Conservation (phyloP, 2,888 invertebrate genomes). For the Parochlus steinenii region DNA sequence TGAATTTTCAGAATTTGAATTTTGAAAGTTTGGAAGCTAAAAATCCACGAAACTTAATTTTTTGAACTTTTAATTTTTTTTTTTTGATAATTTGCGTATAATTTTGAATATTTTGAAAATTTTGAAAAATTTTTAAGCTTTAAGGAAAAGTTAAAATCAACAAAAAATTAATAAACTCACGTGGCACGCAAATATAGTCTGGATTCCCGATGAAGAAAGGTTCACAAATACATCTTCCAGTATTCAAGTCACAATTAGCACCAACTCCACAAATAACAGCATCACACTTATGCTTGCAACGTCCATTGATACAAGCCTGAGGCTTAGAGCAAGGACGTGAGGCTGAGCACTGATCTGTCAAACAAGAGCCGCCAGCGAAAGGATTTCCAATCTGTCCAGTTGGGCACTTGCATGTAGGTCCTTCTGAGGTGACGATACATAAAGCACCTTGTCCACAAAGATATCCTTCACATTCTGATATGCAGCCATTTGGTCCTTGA, state of each 20-base stretch:
- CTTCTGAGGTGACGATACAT: slow-evolving; percentile 67
- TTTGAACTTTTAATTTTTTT: no score
- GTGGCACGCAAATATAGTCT: slow-evolving; percentile 78
- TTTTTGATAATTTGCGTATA: no score
- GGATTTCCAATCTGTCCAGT: slow-evolving; percentile 80
- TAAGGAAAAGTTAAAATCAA: neutral
- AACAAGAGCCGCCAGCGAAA: slow-evolving; percentile 76
- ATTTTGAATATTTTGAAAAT: no score
- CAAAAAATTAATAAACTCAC: no score
- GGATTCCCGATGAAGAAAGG: slow-evolving; percentile 80
- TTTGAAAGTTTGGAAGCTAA: neutral
- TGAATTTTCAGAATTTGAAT: no score
- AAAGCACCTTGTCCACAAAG: slow-evolving; percentile 64
- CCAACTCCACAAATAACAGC: slow-evolving; percentile 77
- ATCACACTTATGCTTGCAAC: slow-evolving; percentile 79
- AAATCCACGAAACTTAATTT: no score
- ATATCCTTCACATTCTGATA: slow-evolving; percentile 10
- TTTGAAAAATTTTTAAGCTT: slow-evolving; percentile 1
- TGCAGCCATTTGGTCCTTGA: slow-evolving; percentile 53
- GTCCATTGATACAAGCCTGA: slow-evolving; percentile 67
- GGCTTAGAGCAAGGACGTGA: slow-evolving; percentile 61
- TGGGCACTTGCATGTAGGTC: slow-evolving; percentile 76
- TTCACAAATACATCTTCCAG: slow-evolving; percentile 73
- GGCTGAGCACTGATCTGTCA: slow-evolving; percentile 64
- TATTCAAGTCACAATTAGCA: slow-evolving; percentile 63